Evolutionary conservation across 2,797 vertebrate species (phyloP), one percentile per base, ranked within the genome.

Genomic region (Cirrhinus molitorella): DNA sequence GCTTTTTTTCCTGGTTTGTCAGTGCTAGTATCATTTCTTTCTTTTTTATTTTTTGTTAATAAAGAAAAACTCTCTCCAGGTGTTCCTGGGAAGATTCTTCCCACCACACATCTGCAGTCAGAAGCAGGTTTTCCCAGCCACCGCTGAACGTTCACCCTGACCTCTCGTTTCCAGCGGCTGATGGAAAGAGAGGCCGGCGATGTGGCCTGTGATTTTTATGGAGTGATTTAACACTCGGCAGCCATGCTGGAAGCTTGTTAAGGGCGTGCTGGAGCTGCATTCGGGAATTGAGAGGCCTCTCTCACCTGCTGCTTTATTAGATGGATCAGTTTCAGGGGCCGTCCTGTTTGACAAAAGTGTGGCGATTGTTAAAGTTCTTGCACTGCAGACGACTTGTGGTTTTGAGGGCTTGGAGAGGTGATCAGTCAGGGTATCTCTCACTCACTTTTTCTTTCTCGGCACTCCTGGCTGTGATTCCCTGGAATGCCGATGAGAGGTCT

Each of bases 291-390:
- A 25, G 40, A 77, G 75, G 74, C 81, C 79, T 80, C 78, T 57
- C 65, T 81, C 79, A 79, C 84, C 86, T 83, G 83, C 85, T 81
- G 85, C 66, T 80, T 88, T 89, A 83, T 86, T 83, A 74, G 87
- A 59, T 34, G 75, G 80, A 81, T 88, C 81, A 55, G 84, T 87
- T 88, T 68, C 81, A 86, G 47, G 81, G 73, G 73, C 71, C 19
- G 47, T 68, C 28, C 67, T 76, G 76, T 83, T 83, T 67, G 74
- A 77, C 65, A 55, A 73, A 49, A 82, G 74, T 73, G 68, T 73
- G 57, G 83, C n/a, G 51, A n/a, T 85, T 80, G 72, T 90, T 88
- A 81, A 68, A 72, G 65, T 80, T 45, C 17, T 53, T 66, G n/a
- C 49, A 14, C 67, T 74, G 45, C 66, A 85, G 59, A 77, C 23